phyloP scores from a whole-genome alignment of 2,888 invertebrate species.

The Caenorhabditis doughertyi region DNA sequence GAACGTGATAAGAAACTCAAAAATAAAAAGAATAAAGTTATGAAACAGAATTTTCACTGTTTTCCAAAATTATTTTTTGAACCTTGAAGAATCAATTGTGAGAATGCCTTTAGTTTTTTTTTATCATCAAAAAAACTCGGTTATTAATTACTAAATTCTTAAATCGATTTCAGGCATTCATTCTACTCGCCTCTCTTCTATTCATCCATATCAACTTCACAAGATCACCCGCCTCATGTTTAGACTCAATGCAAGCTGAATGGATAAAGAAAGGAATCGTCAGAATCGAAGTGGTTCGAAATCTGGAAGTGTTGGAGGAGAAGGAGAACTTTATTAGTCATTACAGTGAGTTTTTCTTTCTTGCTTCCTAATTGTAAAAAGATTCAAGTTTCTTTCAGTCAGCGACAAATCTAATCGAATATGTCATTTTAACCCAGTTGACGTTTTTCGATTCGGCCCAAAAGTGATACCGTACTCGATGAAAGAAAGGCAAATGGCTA shows the following conservation, averaged over 20 bases:
- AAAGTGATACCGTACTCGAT: conserved; percentile 67
- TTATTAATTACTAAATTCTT: too few relatives aligned
- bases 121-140: too few relatives aligned
- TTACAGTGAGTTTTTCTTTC: conserved; percentile 59
- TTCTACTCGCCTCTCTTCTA: conserved; percentile 92
- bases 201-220: conserved; percentile 97
- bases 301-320: conserved; percentile 77
- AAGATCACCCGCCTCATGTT: conserved; percentile 93
- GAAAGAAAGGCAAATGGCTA: conserved; percentile 28
- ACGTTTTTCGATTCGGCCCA: conserved; percentile 74
- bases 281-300: conserved; percentile 89
- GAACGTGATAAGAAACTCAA: not conserved
- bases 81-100: too few relatives aligned
- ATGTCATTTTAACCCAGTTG: conserved; percentile 67
- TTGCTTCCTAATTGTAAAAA: not conserved
- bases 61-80: too few relatives aligned
- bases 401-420: conserved; percentile 45
- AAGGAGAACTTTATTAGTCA: conserved; percentile 64
- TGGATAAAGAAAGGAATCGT: conserved; percentile 87
- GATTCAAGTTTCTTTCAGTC: conserved; percentile 33
- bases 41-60: too few relatives aligned
- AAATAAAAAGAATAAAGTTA: not conserved
- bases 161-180: conserved; percentile 86
- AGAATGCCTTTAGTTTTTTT: too few relatives aligned
- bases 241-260: conserved; percentile 86